Base-by-base conservation (phyloP, 1,140 invertebrate species). In the Micrasema minimum region DNA sequence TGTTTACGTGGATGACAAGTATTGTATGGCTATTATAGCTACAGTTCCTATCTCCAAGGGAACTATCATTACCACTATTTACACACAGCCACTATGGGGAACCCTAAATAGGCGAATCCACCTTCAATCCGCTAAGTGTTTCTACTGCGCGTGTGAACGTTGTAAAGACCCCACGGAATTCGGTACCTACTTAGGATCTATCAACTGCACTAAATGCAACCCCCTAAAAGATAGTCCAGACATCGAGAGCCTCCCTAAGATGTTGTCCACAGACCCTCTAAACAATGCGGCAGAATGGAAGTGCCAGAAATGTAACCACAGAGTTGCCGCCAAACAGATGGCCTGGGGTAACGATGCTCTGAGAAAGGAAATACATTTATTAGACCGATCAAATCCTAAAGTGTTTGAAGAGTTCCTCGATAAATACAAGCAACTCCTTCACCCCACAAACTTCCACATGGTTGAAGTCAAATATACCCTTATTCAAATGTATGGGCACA, bases 401-500 rank as follows among this genome's bases (percentile, higher is more conserved):
- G 79, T 81, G 1, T 85, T 89, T 16, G 89, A 91, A 80, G 82
- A 86, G 1, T 90, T 91, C 71, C 80, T 92, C 12, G 78, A 84
- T 14, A 89, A 87, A 66, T 87, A 88, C 71, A 83, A 81, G 41
- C 78, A 83, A 35, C 82, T 86, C 6, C 77, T 92, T 26, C 89
- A 90, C 79, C 85, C 87, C 9, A 87, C 82, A 35, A 91, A 92
- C 72, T 88, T 86, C 74, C 86, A 90, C 71, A 79, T 89, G 1
- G 79, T 90, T n/a, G 86, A 90, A 77, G 85, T 89, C 2, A 91
- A 91, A 78, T 86, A 90, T 72, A 86, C 88, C 0, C 79, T 91
- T 16, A 82, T 86, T 18, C 89, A 91, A 77, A 81, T 91, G 69
- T 90, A 91, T 79, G 89, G 88, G 22, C 88, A 85, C 78, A 80